phyloP scores from a whole-genome alignment of 2,797 vertebrate genomes.

The Cossypha niveicapilla region DNA sequence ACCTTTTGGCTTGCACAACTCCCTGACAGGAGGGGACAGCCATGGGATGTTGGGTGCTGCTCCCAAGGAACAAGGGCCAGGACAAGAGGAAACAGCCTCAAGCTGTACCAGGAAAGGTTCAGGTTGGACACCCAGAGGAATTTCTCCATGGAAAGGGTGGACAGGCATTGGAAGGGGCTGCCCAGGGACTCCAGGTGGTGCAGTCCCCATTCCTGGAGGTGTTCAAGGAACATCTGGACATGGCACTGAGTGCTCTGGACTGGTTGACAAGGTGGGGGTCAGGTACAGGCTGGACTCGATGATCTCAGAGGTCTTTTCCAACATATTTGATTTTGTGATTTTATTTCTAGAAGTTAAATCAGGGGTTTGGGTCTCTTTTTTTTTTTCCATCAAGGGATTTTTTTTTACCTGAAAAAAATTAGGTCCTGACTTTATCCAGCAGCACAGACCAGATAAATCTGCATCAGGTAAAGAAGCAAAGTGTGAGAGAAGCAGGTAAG shows the following conservation, averaged over 20 bases:
- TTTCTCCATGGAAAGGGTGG: neutral
- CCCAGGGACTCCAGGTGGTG: neutral
- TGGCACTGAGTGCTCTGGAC: neutral
- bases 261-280: neutral
- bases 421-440: neutral
- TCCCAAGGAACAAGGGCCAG: neutral
- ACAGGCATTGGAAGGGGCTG: neutral
- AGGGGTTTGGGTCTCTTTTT: neutral
- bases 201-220: neutral
- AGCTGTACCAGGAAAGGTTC: neutral
- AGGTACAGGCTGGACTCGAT: neutral
- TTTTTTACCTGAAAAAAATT: neutral
- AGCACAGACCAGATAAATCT: neutral
- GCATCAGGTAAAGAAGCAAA: neutral
- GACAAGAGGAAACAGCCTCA: neutral
- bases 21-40: neutral
- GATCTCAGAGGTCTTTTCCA: neutral
- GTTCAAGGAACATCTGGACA: neutral
- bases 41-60: fast-evolving
- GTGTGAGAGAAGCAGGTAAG: neutral
- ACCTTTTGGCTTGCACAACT: neutral
- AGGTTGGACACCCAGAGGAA: neutral
- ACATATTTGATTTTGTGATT: neutral
- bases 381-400: neutral
- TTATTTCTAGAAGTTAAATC: neutral